These are phyloP conservation scores for Echiichthys vipera DNA, from an alignment of 2,797 vertebrate genomes.

Conservation along the genomic window DNA sequence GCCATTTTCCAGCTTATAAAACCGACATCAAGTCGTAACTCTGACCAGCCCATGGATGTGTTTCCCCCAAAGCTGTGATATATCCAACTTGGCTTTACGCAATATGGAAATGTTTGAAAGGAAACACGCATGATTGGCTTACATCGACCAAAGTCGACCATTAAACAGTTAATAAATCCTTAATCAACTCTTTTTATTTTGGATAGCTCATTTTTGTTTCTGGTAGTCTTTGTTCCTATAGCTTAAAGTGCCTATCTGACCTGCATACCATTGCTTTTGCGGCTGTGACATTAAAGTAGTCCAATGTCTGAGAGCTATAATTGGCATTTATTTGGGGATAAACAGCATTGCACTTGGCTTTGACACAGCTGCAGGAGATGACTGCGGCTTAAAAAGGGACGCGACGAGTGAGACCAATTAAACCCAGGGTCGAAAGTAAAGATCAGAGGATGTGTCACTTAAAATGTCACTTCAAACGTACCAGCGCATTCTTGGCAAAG, in stretches of 20 bases:
- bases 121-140: constrained; percentile 24
- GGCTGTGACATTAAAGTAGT: constrained; percentile 15
- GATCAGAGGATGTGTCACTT: constrained; percentile 39
- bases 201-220: background rate
- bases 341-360: constrained; percentile 40
- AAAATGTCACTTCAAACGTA: constrained; percentile 25
- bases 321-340: constrained; percentile 61
- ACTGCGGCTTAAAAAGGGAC: constrained; percentile 29
- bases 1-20: constrained; percentile 57
- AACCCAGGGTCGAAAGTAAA: constrained; percentile 48
- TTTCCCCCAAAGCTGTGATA: constrained; percentile 20
- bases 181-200: background rate
- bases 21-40: constrained; percentile 37
- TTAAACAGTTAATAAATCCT: background rate
- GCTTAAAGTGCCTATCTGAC: background rate
- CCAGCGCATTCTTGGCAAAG: constrained; percentile 5
- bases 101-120: constrained; percentile 15
- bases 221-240: background rate
- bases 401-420: constrained; percentile 51
- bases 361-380: constrained; percentile 44
- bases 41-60: constrained; percentile 5
- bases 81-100: background rate
- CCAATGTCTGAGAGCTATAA: constrained; percentile 21
- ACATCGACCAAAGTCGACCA: background rate
- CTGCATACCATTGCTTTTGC: background rate